These are phyloP conservation scores for Caenorhabditis uteleia DNA, from an alignment of 2,888 invertebrate genomes.

Conservation along the genomic window DNA sequence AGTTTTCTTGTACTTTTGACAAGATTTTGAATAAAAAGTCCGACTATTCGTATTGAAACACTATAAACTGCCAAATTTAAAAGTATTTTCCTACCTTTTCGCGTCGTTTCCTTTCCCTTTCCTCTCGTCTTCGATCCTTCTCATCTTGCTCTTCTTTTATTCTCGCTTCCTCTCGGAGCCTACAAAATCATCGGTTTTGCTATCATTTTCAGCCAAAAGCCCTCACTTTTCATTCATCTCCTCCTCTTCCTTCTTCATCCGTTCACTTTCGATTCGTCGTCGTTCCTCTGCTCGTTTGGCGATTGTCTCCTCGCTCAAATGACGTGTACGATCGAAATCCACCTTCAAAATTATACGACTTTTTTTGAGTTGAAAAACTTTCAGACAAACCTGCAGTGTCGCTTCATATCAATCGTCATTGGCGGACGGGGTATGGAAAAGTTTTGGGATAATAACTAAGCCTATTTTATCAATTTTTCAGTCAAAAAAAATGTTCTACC, in stretches of 20 bases:
- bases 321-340: constrained; percentile 91
- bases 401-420: not conserved
- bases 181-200: constrained; percentile 10
- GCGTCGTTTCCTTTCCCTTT: constrained; percentile 43
- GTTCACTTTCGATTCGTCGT: constrained; percentile 35
- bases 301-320: constrained; percentile 79
- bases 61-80: too few relatives aligned
- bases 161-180: constrained; percentile 37
- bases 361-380: not conserved
- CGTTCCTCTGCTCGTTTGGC: constrained; percentile 38
- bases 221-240: constrained; percentile 27
- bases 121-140: constrained; percentile 41
- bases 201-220: not conserved
- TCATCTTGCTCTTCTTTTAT: constrained; percentile 36
- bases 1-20: too few relatives aligned
- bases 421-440: not conserved
- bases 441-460: not conserved
- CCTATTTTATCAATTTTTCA: not conserved
- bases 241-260: constrained; percentile 36
- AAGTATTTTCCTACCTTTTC: constrained; percentile 32
- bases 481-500: not conserved
- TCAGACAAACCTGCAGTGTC: constrained; percentile 16
- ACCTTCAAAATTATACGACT: constrained; percentile 74
- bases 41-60: too few relatives aligned
- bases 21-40: not conserved